Base-by-base conservation (phyloP, 2,888 invertebrate species). In the Lumbricus terrestris region DNA sequence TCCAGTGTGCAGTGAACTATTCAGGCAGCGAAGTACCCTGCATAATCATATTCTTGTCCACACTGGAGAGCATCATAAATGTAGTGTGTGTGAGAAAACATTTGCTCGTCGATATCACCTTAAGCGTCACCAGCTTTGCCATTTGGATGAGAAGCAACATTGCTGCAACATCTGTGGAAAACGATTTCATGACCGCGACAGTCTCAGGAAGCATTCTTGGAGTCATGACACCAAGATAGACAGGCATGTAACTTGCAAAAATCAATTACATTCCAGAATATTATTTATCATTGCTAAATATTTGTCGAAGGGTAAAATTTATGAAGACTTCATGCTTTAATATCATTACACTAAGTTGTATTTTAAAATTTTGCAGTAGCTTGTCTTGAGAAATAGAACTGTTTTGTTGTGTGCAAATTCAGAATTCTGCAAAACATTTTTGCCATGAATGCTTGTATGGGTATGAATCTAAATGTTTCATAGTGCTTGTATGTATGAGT, bases 181-280 rank as follows among this genome's bases (percentile, higher is more conserved):
- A n/a, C 40, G 89, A 42, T 89, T 89, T 82, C 69, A 29, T 37
- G 69, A 89, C n/a, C n/a, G n/a, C 18, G 89, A 89, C 18, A 54
- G 69, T 35, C 69, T 89, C 8, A 47, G 35, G n/a, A 54, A 82
- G 34, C 89, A 89, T n/a, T 29, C 69, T 5, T 34, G 34, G 35
- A 34, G 40, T 54, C 89, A 89, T 33, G 42, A 69, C 69, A n/a
- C 69, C 29, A 69, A 29, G 69, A 69, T n/a, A 6, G 69, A 69
- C 69, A 69, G 69, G n/a, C 69, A 29, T 69, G 29, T n/a, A 29
- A 69, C 29, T 29, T 69, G 69, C 11, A 16, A 69, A 11, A 69
- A n/a, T n/a, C n/a, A n/a, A n/a, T n/a, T n/a, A n/a, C n/a, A n/a
- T n/a, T n/a, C n/a, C n/a, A n/a, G n/a, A n/a, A n/a, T n/a, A n/a